Evolutionary conservation across 2,888 invertebrate genomes (phyloP), one percentile per base, ranked within the genome.

Genomic region (Chalcis sispes): DNA sequence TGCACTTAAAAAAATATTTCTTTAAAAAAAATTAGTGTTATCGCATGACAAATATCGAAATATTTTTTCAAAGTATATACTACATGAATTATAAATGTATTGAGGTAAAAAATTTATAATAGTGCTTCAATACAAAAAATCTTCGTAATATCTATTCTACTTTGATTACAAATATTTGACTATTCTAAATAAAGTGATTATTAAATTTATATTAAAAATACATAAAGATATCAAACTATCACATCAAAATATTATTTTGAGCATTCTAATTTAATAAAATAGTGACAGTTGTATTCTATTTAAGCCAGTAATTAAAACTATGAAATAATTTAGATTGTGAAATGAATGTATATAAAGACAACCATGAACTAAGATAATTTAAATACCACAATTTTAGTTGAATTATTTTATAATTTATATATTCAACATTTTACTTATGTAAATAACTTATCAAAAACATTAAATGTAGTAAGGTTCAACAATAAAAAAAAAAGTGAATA

Each of bases 21-120:
- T 50, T 66, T 15, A n/a, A n/a, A 58, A 77, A 77, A 77, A 77
- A 72, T 72, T 25, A 61, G 48, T 50, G 50, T 59, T 32, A 77
- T 42, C 56, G 50, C 50, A 18, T 69, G 69, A 72, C 69, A 75
- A 74, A 75, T 78, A 78, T 75, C 75, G 72, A 78, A 78, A 78
- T 72, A 77, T 75, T 76, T 67, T 62, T 62, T 23, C 58, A 50
- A 72, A 18, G 40, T 42, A 67, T 62, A 48, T 36, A 67, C 40
- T 71, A 54, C 40, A 25, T 40, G 36, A 72, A 67, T 62, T 72
- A 59, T 70, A 74, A 54, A 69, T 59, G 59, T 70, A 61, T 61
- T 52, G 62, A 72, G 42, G 23, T 76, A 76, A 76, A 76, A 66
- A 67, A 62, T 56, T 71, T 61, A 54, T 56, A 62, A 50, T 58